A percentile compares a stretch with the other conserved stretches of the same genome.
Conservation (phyloP, 2,113 vertebrate species). For the Xyrauchen texanus region DNA sequence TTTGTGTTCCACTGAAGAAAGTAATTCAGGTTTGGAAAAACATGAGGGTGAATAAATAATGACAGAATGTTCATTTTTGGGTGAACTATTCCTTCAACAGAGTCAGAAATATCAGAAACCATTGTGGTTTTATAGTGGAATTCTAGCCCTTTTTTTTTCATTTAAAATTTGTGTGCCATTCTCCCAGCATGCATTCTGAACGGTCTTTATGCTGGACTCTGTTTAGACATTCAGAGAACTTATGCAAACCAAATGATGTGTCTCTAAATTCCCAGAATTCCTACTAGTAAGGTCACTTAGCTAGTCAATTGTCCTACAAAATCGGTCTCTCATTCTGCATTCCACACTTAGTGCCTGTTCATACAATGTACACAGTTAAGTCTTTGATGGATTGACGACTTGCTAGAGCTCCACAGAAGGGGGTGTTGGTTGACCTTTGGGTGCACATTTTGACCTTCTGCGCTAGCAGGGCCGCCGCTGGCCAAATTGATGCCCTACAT, state of each 20-base stretch:
- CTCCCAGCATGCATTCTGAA: slow-evolving; percentile 12
- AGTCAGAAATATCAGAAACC: neutral
- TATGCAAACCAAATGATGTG: slow-evolving; percentile 44
- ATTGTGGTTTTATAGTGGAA: neutral
- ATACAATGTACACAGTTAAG: slow-evolving; percentile 37
- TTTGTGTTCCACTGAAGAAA: too few species aligned
- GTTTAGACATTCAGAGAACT: slow-evolving; percentile 25
- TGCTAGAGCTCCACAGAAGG: slow-evolving; percentile 7
- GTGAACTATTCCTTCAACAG: too few species aligned
- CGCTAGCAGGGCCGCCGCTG: too few species aligned
- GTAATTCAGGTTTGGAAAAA: too few species aligned
- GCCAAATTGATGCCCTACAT: too few species aligned
- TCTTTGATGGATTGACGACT: slow-evolving; percentile 39
- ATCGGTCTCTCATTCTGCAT: slow-evolving; percentile 18
- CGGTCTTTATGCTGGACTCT: neutral
- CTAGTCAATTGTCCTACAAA: slow-evolving; percentile 36
- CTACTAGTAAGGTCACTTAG: slow-evolving; percentile 37
- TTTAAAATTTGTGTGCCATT: slow-evolving; percentile 34
- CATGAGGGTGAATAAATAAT: too few species aligned
- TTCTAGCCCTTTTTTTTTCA: slow-evolving; percentile 36
- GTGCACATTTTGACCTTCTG: slow-evolving; percentile 10
- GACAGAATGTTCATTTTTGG: too few species aligned
- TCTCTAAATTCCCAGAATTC: slow-evolving; percentile 43
- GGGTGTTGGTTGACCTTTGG: slow-evolving; percentile 27
- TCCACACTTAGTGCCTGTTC: slow-evolving; percentile 29